A percentile compares a stretch with the other conserved stretches of the same genome.
phyloP scores from a whole-genome alignment of 2,113 vertebrate genomes.

The Corvus hawaiiensis region DNA sequence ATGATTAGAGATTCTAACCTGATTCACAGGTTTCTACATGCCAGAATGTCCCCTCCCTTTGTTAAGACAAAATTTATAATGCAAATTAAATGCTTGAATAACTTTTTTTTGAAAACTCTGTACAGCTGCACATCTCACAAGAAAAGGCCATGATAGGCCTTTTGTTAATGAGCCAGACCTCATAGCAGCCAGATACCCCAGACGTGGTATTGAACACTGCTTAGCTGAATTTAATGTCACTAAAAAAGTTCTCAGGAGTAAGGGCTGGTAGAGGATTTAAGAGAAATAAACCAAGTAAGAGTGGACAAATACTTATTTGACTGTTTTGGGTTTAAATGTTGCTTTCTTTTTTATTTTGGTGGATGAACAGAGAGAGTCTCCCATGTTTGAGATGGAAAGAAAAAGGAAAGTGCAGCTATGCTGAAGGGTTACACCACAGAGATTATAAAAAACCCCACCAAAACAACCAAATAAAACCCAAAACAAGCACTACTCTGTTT shows the following conservation, averaged over 20 bases:
- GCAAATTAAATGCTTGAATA: not conserved
- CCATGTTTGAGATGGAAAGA: not conserved
- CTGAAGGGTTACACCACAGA: too few relatives aligned
- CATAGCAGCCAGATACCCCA: accelerated
- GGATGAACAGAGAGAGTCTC: not conserved
- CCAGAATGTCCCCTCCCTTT: not conserved
- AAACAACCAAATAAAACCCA: not conserved
- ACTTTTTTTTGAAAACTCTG: not conserved
- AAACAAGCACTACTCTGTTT: not conserved
- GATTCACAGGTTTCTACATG: not conserved
- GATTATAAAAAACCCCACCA: not conserved
- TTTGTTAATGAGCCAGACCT: not conserved
- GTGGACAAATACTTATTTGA: not conserved
- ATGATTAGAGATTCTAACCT: not conserved
- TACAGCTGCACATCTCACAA: not conserved
- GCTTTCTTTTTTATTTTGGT: not conserved
- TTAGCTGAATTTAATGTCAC: not conserved
- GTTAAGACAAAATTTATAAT: not conserved
- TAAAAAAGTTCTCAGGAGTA: not conserved
- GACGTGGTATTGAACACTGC: accelerated
- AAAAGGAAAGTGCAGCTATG: not conserved
- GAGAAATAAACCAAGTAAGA: not conserved
- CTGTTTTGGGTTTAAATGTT: not conserved
- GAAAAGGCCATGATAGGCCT: not conserved
- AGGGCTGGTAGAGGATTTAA: not conserved